Conservation (phyloP, 2,888 invertebrate species). For the Neocrepidodera transversa region DNA sequence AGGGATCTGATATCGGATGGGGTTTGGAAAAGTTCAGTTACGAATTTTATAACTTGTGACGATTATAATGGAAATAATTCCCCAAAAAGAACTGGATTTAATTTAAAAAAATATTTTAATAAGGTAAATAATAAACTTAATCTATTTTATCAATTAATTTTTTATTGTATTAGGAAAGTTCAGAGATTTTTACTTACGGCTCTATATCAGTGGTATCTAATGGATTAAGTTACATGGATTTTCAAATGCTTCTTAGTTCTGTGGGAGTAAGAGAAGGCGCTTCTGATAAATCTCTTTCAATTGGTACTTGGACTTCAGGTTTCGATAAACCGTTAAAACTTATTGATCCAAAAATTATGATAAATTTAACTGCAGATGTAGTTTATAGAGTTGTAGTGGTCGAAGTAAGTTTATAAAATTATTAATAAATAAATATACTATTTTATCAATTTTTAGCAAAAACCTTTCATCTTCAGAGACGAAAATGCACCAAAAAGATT, state of each 20-base stretch:
- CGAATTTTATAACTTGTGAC: constrained; percentile 78
- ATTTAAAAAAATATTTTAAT: constrained; percentile 73
- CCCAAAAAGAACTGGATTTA: constrained; percentile 71
- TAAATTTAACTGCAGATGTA: constrained; percentile 78
- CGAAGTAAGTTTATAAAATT: constrained; percentile 67
- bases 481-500: constrained; percentile 71
- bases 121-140: constrained; percentile 59
- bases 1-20: constrained; percentile 75
- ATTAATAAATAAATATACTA: too few relatives aligned
- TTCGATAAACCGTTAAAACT: constrained; percentile 72
- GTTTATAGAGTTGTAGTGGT: constrained; percentile 89
- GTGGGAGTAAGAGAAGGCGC: constrained; percentile 77
- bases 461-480: constrained; percentile 82
- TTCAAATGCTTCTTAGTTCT: constrained; percentile 74
- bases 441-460: constrained; percentile 67
- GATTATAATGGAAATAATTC: constrained; percentile 80
- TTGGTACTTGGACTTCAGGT: constrained; percentile 83
- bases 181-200: constrained; percentile 75
- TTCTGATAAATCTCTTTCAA: constrained; percentile 71
- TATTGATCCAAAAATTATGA: constrained; percentile 71
- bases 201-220: constrained; percentile 70
- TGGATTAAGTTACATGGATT: constrained; percentile 78
- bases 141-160: neutral
- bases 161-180: constrained; percentile 42
- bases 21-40: constrained; percentile 71